Evolutionary conservation across 1,140 invertebrate species (phyloP), one percentile per base, ranked within the genome.

Genomic region (Globodera rostochiensis): DNA sequence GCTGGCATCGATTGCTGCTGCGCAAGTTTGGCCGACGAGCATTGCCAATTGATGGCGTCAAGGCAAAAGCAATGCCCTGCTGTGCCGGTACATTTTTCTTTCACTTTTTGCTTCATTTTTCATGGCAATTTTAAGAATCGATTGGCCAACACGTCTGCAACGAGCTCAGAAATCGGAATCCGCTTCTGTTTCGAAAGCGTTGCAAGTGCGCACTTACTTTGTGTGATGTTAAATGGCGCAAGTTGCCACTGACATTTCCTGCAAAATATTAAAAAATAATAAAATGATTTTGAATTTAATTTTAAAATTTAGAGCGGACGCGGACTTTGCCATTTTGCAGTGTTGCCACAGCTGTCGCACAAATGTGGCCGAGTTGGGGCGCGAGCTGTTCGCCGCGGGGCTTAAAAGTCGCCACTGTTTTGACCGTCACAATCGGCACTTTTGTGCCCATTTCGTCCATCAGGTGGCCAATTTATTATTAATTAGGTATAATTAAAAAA

Each of bases 271-370:
- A 19, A 6, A 60, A 60, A 60, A 60, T 2, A 19, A 11, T 60
- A 60, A 60, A 60, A 53, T 5, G 50, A 53, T 19, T 84, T 85
- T 46, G 25, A 69, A 21, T 50, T 84, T 50, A 50, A 80, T 46
- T 84, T 36, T 36, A 36, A 36, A 2, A 1, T 36, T 83, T 70
- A 70, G 60, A 50, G 81, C 64, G 19, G 85, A 85, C 46, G 73
- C 78, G 9, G 84, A 85, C 64, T 85, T 85, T 66, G 84, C 86
- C 15, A 80, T 85, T 64, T 25, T 85, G 53, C 84, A 85, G 64
- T 85, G 84, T 46, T 85, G 84, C 60, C 49, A 74, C 13, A 82
- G 79, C 6, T 85, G 84, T 53, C 53, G 83, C 49, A 85, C 84
- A 9, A 77, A 84, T 67, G 75, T 84, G 46, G 25, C 82, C 46